Evolutionary conservation across 2,888 invertebrate species (phyloP).

Genomic region (Zhengitettix transpicula): DNA sequence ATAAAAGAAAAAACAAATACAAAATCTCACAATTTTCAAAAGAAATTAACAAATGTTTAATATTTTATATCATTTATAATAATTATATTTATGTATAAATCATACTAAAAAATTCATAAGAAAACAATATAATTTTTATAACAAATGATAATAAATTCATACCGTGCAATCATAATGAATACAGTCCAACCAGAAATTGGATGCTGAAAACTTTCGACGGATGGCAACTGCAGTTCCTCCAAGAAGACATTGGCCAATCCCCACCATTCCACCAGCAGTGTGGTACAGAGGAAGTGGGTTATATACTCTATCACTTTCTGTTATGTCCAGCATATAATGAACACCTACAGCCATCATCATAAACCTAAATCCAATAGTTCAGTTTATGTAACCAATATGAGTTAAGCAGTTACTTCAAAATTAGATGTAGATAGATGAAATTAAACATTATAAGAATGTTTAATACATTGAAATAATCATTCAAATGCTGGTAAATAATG

Average conservation of each 20-base stretch:
- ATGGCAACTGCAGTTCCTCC: constrained; percentile 26
- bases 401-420: too few species aligned
- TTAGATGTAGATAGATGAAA: too few species aligned
- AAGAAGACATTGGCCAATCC: constrained; percentile 27
- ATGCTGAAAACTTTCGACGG: constrained; percentile 27
- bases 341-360: constrained; percentile 25
- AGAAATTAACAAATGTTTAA: too few species aligned
- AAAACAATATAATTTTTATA: not conserved
- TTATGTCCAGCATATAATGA: constrained; percentile 22
- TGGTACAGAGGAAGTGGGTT: constrained; percentile 30
- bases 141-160: constrained; percentile 12
- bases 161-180: constrained; percentile 30
- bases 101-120: not conserved
- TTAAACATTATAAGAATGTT: not conserved
- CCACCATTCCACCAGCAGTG: constrained; percentile 28
- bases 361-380: constrained; percentile 17
- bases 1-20: too few species aligned
- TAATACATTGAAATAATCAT: too few species aligned
- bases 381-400: not conserved
- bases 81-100: not conserved
- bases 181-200: constrained; percentile 30
- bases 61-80: too few species aligned
- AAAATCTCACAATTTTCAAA: too few species aligned
- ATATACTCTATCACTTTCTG: constrained; percentile 26
- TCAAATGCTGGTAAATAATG: too few species aligned